Percentiles rank a stretch among this genome's conserved stretches.
Evolutionary conservation across 1,140 invertebrate genomes (phyloP).

Genomic region (Geopemphigus sp.): DNA sequence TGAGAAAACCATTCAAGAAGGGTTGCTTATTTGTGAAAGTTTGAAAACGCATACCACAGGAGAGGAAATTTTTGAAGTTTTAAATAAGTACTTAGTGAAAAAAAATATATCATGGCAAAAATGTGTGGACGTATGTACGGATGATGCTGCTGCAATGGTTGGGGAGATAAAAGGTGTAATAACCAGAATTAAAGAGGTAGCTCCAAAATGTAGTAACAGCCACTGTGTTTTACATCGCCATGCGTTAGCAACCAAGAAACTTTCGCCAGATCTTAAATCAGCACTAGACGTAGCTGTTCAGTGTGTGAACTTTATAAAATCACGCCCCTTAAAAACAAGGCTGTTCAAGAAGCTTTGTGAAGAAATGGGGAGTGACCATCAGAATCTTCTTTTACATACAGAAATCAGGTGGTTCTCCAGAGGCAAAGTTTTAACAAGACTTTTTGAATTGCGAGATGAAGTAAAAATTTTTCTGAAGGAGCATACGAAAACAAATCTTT

Average conservation of each 20-base stretch:
- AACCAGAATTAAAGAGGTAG: conserved; percentile 21
- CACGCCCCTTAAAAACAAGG: conserved; percentile 24
- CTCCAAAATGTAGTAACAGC: conserved; percentile 13
- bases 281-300: conserved; percentile 21
- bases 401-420: conserved; percentile 55
- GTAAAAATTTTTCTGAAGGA: conserved; percentile 39
- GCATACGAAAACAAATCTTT: conserved; percentile 33
- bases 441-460: conserved; percentile 55
- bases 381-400: no score
- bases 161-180: conserved; percentile 16
- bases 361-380: conserved; percentile 37
- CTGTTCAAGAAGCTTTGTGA: conserved; percentile 38
- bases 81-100: conserved; percentile 7
- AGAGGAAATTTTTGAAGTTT: conserved; percentile 20
- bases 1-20: conserved; percentile 38
- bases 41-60: conserved; percentile 38
- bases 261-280: conserved; percentile 20
- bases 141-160: conserved; percentile 41
- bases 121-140: conserved; percentile 30
- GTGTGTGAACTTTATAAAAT: conserved; percentile 37
- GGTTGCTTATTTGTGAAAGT: conserved; percentile 20
- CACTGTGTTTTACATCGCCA: conserved; percentile 39
- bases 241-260: conserved; percentile 35
- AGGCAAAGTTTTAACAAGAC: conserved; percentile 55
- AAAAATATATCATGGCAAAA: conserved; percentile 29